These are phyloP conservation scores for Synergus japonicus DNA, from an alignment of 2,888 invertebrate species.

Conservation along the genomic window DNA sequence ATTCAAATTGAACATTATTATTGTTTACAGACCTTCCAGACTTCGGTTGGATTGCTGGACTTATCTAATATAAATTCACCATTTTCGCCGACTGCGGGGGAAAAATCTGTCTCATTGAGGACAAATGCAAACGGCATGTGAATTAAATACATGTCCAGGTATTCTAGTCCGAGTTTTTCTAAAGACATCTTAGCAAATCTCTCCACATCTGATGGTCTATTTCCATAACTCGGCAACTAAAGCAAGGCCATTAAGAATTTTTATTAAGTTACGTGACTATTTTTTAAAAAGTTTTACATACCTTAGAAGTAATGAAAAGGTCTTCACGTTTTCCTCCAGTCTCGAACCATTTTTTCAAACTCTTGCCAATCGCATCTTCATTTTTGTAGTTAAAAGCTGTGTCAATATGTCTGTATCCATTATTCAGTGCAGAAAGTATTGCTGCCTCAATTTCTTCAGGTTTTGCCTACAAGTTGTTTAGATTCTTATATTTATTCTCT, in stretches of 20 bases:
- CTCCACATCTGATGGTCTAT: constrained; percentile 83
- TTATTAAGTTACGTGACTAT: background rate
- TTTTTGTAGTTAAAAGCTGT: constrained; percentile 90
- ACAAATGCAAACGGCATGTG: constrained; percentile 87
- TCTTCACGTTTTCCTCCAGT: constrained; percentile 84
- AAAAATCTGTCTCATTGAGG: constrained; percentile 79
- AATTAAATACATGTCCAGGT: constrained; percentile 88
- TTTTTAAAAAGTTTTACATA: constrained; percentile 64
- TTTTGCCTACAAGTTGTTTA: constrained; percentile 78
- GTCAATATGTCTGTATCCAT: constrained; percentile 88
- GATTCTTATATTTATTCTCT: background rate
- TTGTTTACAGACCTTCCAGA: constrained; percentile 83
- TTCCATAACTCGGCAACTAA: constrained; percentile 85
- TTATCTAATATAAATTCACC: constrained; percentile 82
- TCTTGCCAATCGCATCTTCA: constrained; percentile 86
- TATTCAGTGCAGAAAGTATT: constrained; percentile 82
- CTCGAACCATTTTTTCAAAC: constrained; percentile 83
- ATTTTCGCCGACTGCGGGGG: constrained; percentile 79
- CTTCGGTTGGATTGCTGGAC: constrained; percentile 82
- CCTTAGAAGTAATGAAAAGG: constrained; percentile 90
- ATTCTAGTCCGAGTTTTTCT: constrained; percentile 82
- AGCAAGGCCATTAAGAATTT: constrained; percentile 56
- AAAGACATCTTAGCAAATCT: constrained; percentile 84
- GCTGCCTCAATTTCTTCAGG: constrained; percentile 82
- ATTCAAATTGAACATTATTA: constrained; percentile 9